Evolutionary conservation across 2,888 invertebrate species (phyloP).

Genomic region (Glyphotaelius pellucidus): DNA sequence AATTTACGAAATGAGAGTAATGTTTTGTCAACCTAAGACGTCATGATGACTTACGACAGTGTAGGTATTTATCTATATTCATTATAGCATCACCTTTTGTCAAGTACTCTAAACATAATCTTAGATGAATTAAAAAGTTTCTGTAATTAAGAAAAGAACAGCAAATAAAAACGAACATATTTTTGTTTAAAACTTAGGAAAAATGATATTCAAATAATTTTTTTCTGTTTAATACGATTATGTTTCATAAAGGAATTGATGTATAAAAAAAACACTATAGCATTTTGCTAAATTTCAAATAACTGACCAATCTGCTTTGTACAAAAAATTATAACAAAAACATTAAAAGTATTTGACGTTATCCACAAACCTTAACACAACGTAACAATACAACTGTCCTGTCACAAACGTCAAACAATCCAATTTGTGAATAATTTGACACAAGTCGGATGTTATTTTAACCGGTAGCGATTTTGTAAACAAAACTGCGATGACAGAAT

Average conservation of each 20-base stretch:
- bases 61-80: neutral
- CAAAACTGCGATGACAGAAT: conserved; percentile 52
- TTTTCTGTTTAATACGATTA: no score
- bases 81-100: neutral
- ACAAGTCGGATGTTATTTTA: neutral
- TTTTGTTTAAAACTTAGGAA: neutral
- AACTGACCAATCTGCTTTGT: neutral
- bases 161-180: neutral
- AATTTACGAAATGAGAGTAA: neutral
- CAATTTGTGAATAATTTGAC: neutral
- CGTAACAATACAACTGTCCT: conserved; percentile 11
- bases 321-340: neutral
- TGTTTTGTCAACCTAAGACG: neutral
- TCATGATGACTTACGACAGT: neutral
- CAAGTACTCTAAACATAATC: neutral
- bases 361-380: neutral
- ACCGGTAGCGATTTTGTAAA: conserved; percentile 45
- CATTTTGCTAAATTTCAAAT: neutral
- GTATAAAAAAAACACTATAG: neutral
- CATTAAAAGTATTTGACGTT: neutral
- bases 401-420: neutral
- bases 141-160: neutral
- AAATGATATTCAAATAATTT: no score
- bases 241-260: neutral
- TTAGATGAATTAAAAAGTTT: neutral